phyloP scores from a whole-genome alignment of 2,797 vertebrate species.

The Acanthurus leucopareius region DNA sequence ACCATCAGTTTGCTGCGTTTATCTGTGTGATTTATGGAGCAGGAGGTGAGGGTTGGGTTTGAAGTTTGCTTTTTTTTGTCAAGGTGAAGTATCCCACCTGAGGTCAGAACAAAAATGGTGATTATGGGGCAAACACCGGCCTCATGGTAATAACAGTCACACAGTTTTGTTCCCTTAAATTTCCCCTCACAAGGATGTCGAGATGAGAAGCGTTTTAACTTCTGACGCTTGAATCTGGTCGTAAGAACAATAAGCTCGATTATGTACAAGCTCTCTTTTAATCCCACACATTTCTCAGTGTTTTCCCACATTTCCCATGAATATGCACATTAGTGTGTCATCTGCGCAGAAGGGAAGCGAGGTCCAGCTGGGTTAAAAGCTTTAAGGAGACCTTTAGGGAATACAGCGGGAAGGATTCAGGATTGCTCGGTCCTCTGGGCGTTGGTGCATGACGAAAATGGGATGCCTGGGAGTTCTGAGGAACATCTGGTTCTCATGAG shows the following conservation, averaged over 20 bases:
- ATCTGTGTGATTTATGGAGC: slow-evolving; percentile 50
- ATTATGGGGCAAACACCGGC: slow-evolving; percentile 1
- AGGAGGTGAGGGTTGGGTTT: slow-evolving; percentile 14
- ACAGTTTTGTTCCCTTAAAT: slow-evolving; percentile 18
- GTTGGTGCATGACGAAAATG: slow-evolving; percentile 54
- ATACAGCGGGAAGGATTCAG: slow-evolving; percentile 49
- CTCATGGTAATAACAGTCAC: not conserved
- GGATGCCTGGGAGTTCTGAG: slow-evolving; percentile 66
- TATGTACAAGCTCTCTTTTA: not conserved
- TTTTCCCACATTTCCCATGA: slow-evolving; percentile 39
- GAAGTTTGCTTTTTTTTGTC: slow-evolving; percentile 19
- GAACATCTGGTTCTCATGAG: slow-evolving; percentile 81
- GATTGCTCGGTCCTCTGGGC: slow-evolving; percentile 49
- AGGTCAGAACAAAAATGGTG: not conserved
- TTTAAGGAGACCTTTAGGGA: slow-evolving; percentile 33
- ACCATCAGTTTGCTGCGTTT: slow-evolving; percentile 8
- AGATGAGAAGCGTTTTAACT: slow-evolving; percentile 13
- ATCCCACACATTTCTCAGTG: slow-evolving; percentile 47
- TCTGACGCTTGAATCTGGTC: slow-evolving; percentile 9
- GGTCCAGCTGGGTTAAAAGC: slow-evolving; percentile 61
- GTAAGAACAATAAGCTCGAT: not conserved
- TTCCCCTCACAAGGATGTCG: not conserved
- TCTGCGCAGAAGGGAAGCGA: slow-evolving; percentile 33
- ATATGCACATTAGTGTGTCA: slow-evolving; percentile 2
- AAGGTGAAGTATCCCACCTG: slow-evolving; percentile 19